phyloP scores from a whole-genome alignment of 2,113 vertebrate genomes.

The Platycercus adscitus region DNA sequence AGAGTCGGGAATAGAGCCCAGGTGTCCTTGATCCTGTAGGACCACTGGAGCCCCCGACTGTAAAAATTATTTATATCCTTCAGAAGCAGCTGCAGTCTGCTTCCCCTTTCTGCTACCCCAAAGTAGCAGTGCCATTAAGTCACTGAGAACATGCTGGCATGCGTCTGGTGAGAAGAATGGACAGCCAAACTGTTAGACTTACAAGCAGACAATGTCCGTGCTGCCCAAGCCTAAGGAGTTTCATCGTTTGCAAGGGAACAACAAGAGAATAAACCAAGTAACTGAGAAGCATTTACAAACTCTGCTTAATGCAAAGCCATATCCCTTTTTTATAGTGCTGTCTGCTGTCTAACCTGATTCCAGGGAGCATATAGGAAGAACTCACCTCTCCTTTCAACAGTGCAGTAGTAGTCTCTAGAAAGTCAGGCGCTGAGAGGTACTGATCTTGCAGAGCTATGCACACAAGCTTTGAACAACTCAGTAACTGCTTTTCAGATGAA shows the following conservation, averaged over 20 bases:
- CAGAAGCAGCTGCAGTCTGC: slow-evolving; percentile 55
- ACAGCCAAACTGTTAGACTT: neutral
- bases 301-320: neutral
- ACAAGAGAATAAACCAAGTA: neutral
- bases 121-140: neutral
- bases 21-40: neutral
- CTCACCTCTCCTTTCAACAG: neutral
- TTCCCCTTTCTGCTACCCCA: slow-evolving; percentile 16
- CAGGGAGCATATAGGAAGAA: neutral
- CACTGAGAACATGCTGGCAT: neutral
- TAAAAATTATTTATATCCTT: slow-evolving; percentile 47
- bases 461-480: neutral
- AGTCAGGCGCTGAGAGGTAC: neutral
- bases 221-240: neutral
- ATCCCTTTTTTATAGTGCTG: neutral
- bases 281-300: neutral
- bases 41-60: neutral
- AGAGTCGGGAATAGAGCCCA: slow-evolving; percentile 31
- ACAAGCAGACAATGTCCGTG: neutral
- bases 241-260: neutral
- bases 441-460: neutral
- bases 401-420: neutral
- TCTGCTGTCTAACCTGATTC: neutral
- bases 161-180: neutral
- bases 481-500: neutral